Evolutionary conservation across 2,797 vertebrate genomes (phyloP), one percentile per base, ranked within the genome.

Genomic region (Chanos chanos): DNA sequence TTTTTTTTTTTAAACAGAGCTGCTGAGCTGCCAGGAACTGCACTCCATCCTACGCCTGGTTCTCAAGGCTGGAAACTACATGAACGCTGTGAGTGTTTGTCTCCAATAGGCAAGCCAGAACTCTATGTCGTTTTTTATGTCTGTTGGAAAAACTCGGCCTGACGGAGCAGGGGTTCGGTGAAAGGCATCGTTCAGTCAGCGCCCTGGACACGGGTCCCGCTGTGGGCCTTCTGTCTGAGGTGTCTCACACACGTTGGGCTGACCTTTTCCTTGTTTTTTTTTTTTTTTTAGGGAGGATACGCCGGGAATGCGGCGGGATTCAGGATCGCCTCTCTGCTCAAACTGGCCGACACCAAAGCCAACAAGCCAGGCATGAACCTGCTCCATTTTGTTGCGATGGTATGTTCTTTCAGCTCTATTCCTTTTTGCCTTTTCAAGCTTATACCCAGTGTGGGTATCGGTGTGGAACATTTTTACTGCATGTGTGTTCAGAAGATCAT

Each of bases 321-420:
- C 74, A 80, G 87, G 25, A 92, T 92, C 66, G 81, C 89, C 47
- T 92, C 90, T 1, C 79, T 92, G 52, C 88, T 92, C 37, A 91
- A 89, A 69, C 75, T 92, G 73, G 89, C 90, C 1, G 89, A 92
- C 81, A 90, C 89, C 67, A 92, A 90, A 86, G 90, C 90, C 79
- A 92, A 92, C 81, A 91, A 90, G 64, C 90, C 90, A 1, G 89
- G 89, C 66, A 87, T 92, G 89, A 90, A 92, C 81, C 80, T 92
- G 52, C 81, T 92, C 41, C 90, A 92, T 81, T 92, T 85, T 67
- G 90, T 92, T 8, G 89, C 88, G 21, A 89, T 89, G 89, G 90
- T 92, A 56, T 22, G 71, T 64, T n/a, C n/a, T n/a, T n/a, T n/a
- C n/a, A n/a, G n/a, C n/a, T n/a, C n/a, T n/a, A n/a, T n/a, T n/a